phyloP scores from a whole-genome alignment of 1,140 invertebrate genomes.

The Tribolium madens region DNA sequence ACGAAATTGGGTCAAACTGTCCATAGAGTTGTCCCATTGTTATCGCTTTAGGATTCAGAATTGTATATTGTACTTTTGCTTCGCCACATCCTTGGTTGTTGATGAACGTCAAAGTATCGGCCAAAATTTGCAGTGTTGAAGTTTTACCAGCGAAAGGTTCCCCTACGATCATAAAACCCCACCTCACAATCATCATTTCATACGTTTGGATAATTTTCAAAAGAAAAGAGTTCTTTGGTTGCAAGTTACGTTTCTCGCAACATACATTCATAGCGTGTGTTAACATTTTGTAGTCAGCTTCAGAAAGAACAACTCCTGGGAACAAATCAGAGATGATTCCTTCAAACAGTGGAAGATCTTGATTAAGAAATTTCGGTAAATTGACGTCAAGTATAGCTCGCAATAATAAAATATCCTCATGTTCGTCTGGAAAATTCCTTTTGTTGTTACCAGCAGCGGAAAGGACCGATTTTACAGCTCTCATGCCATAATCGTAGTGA shows the following conservation, averaged over 20 bases:
- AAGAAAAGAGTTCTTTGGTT: constrained; percentile 78
- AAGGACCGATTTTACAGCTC: constrained; percentile 86
- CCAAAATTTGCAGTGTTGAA: constrained; percentile 74
- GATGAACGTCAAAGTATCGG: constrained; percentile 79
- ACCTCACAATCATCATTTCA: constrained; percentile 88
- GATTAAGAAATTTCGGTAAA: constrained; percentile 90
- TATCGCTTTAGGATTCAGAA: constrained; percentile 92
- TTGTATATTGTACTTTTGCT: constrained; percentile 71
- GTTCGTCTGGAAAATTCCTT: constrained; percentile 83
- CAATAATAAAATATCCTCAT: constrained; percentile 82
- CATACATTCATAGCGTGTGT: constrained; percentile 69
- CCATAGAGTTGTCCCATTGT: constrained; percentile 93
- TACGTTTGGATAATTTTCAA: constrained; percentile 80
- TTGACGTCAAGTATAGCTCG: constrained; percentile 91
- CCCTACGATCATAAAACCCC: constrained; percentile 89
- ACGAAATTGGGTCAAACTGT: constrained; percentile 89
- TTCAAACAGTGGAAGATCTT: constrained; percentile 90
- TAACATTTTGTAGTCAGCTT: constrained; percentile 79
- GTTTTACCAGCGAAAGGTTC: constrained; percentile 81
- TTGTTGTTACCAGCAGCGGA: constrained; percentile 90
- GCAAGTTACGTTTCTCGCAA: constrained; percentile 76
- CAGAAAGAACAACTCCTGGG: constrained; percentile 80
- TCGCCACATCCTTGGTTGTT: constrained; percentile 61
- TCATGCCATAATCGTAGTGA: constrained; percentile 93
- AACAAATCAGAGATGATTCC: constrained; percentile 95